Conservation (phyloP, 2,113 vertebrate genomes). For the Upupa epops region DNA sequence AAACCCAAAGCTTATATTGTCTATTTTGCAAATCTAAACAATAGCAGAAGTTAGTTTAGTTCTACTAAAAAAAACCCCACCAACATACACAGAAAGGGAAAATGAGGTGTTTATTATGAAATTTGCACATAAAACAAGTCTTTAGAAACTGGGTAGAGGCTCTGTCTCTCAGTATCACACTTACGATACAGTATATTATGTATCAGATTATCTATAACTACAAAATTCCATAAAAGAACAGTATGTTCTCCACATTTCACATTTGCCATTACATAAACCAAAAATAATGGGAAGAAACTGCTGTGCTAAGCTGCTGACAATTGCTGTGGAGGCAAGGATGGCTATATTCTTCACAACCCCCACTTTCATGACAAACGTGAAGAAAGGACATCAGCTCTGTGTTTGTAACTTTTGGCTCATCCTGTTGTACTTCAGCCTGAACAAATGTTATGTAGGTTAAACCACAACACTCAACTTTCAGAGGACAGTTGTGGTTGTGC, state of each 20-base stretch:
- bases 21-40: background rate
- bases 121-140: background rate
- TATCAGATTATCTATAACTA: background rate
- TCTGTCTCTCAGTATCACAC: rapidly evolving
- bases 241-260: background rate
- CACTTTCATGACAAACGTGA: background rate
- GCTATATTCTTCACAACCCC: background rate
- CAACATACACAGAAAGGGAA: background rate
- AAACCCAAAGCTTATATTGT: background rate
- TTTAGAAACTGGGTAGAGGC: background rate
- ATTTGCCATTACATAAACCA: background rate
- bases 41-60: background rate
- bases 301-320: background rate
- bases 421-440: background rate
- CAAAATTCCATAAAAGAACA: background rate
- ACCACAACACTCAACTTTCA: background rate
- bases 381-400: background rate
- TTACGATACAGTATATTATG: background rate
- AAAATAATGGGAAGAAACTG: background rate
- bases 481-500: background rate
- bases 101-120: background rate
- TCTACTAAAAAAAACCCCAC: background rate
- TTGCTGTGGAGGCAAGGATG: background rate
- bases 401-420: background rate
- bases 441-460: constrained; percentile 24